Conservation (phyloP, 2,797 vertebrate species). For the Bovichtus diacanthus region DNA sequence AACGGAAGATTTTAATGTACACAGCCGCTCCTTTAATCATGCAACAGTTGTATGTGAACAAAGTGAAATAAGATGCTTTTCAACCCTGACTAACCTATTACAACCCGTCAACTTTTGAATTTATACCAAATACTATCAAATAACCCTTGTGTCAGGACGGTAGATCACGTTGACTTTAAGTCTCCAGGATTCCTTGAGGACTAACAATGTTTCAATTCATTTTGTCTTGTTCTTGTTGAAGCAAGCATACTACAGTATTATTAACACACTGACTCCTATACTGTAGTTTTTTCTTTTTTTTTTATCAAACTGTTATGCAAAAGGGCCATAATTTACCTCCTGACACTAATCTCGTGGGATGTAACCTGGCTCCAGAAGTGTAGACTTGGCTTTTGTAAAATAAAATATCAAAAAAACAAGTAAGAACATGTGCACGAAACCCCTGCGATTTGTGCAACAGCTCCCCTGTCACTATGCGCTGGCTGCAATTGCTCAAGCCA, state of each 20-base stretch:
- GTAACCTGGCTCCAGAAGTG: constrained; percentile 3
- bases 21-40: neutral
- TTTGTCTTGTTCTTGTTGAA: neutral
- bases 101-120: neutral
- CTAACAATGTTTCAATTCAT: neutral
- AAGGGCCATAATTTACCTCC: neutral
- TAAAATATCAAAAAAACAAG: neutral
- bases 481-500: constrained; percentile 62
- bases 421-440: constrained; percentile 14
- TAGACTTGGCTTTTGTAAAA: neutral
- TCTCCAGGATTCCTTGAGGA: neutral
- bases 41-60: neutral
- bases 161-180: neutral
- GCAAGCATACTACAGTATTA: neutral
- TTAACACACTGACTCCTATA: neutral
- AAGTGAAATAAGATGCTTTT: neutral
- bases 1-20: neutral
- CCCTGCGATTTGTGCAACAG: constrained; percentile 25
- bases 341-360: neutral
- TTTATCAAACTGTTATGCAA: neutral
- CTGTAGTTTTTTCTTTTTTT: neutral
- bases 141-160: neutral
- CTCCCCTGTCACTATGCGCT: constrained; percentile 14
- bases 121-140: neutral
- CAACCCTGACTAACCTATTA: neutral